Percentiles rank a stretch among this genome's conserved stretches.
phyloP scores from a whole-genome alignment of 2,888 invertebrate species.

The Himalopsyche tibetana region DNA sequence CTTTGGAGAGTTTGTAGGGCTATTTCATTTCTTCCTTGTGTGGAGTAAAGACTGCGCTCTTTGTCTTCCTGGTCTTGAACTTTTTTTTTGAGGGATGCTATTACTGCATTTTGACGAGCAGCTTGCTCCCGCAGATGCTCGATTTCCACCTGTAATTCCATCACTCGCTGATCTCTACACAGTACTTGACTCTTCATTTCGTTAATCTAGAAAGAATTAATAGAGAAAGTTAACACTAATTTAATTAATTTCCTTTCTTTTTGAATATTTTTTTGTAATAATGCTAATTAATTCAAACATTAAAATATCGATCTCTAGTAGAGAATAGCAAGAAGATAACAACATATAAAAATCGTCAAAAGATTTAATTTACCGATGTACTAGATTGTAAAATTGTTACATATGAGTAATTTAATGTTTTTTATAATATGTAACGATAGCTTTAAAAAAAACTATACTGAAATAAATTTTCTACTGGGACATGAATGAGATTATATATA shows the following conservation, averaged over 20 bases:
- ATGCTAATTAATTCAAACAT: no score
- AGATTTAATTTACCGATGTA: no score
- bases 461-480: not conserved
- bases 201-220: slow-evolving; percentile 76
- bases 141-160: slow-evolving; percentile 87
- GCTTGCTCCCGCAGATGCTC: slow-evolving; percentile 88
- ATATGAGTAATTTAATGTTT: no score
- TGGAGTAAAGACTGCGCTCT: slow-evolving; percentile 81
- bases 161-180: slow-evolving; percentile 82
- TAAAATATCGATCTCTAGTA: no score
- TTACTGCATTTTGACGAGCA: slow-evolving; percentile 88
- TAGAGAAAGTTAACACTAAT: not conserved
- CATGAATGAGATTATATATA: no score
- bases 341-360: no score
- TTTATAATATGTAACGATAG: no score
- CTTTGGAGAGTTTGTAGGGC: slow-evolving; percentile 85
- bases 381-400: no score
- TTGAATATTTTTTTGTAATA: not conserved
- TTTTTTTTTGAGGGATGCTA: slow-evolving; percentile 87
- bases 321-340: no score
- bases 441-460: slow-evolving; percentile 21
- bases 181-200: slow-evolving; percentile 84
- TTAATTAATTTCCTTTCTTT: not conserved
- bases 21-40: slow-evolving; percentile 82
- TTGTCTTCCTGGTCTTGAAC: slow-evolving; percentile 87